These are phyloP conservation scores for Anarrhichthys ocellatus DNA, from an alignment of 2,113 vertebrate genomes.

Conservation along the genomic window DNA sequence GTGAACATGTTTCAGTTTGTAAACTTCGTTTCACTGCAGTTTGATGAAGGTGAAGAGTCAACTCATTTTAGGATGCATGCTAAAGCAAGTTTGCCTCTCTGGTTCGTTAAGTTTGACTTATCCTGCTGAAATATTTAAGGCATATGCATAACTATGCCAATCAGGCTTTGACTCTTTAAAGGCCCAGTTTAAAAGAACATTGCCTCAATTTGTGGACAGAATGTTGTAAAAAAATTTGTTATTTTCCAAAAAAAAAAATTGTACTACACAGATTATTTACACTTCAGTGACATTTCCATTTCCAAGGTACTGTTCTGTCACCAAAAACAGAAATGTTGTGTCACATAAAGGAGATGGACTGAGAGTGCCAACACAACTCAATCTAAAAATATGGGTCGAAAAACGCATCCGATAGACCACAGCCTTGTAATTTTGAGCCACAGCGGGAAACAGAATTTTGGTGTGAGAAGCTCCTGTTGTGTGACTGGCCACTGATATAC, in stretches of 20 bases:
- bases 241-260: too few species aligned
- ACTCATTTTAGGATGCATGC: too few species aligned
- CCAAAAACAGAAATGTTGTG: not conserved
- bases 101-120: conserved; percentile 6
- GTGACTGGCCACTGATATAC: not conserved
- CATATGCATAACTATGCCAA: not conserved
- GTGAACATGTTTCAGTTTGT: too few species aligned
- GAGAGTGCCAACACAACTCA: not conserved
- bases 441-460: not conserved
- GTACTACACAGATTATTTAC: not conserved
- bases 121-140: conserved; percentile 18
- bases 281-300: not conserved
- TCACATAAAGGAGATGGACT: not conserved
- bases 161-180: conserved; percentile 17
- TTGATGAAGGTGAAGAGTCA: too few species aligned
- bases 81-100: too few species aligned
- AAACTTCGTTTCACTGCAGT: too few species aligned
- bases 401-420: not conserved
- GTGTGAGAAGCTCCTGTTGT: not conserved
- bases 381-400: not conserved
- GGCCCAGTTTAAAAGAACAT: not conserved
- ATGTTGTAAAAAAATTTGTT: too few species aligned
- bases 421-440: not conserved
- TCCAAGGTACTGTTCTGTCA: not conserved
- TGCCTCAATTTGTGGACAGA: not conserved